Conservation (phyloP, 2,113 vertebrate species). For the Catharus bicknelli region DNA sequence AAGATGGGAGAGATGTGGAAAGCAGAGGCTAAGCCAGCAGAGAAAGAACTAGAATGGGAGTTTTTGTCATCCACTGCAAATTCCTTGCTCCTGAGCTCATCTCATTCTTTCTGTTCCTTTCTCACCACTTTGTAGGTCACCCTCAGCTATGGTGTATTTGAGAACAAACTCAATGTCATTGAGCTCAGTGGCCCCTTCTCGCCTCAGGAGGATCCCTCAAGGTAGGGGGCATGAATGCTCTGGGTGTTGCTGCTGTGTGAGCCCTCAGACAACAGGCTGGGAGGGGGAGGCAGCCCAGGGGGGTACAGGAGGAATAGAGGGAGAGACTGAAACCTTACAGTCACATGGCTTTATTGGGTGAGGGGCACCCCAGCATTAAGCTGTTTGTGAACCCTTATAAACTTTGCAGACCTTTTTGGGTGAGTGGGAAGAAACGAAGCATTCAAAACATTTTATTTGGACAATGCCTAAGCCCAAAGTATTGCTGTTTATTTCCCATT, state of each 20-base stretch:
- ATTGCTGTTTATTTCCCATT: conserved; percentile 13
- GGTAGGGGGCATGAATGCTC: conserved; percentile 36
- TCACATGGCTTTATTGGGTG: neutral
- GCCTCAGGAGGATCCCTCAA: conserved; percentile 85
- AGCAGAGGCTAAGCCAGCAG: neutral
- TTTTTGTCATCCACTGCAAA: neutral
- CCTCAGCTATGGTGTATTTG: conserved; percentile 89
- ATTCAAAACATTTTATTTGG: conserved; percentile 16
- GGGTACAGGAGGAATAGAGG: neutral
- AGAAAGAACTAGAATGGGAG: neutral
- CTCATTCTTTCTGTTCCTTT: neutral
- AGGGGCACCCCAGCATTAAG: neutral
- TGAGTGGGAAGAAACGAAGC: neutral
- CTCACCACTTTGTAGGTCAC: conserved; percentile 79
- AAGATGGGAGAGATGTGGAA: neutral
- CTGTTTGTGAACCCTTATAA: neutral
- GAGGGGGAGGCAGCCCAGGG: neutral
- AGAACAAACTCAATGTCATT: conserved; percentile 89
- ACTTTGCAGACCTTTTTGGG: neutral
- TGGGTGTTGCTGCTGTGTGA: neutral
- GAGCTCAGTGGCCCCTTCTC: conserved; percentile 84
- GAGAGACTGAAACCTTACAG: neutral
- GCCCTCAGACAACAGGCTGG: neutral
- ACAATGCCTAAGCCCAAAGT: neutral
- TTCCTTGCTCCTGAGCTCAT: neutral